Percentiles rank a stretch among this genome's conserved stretches.
Evolutionary conservation across 2,113 vertebrate genomes (phyloP).

Genomic region (Sinocyclocheilus grahami): DNA sequence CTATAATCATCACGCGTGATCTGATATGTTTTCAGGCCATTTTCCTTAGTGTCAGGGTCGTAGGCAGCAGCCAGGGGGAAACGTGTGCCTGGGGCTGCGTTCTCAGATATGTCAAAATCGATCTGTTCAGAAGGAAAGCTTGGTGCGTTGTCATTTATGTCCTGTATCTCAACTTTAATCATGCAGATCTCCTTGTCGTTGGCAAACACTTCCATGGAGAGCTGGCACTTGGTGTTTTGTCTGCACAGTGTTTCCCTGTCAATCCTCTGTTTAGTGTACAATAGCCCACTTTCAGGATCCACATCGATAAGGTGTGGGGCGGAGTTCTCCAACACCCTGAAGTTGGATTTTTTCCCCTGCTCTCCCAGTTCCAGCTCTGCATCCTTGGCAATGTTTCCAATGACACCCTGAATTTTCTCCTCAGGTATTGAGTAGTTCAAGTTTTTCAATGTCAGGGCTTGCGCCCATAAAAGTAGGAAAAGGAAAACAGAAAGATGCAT

Average conservation of each 20-base stretch:
- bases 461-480: constrained; percentile 92
- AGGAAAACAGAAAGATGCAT: constrained; percentile 96
- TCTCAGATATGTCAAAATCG: constrained; percentile 98
- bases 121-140: constrained; percentile 93
- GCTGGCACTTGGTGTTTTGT: constrained; percentile 92
- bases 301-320: constrained; percentile 94
- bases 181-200: constrained; percentile 98
- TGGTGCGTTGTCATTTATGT: constrained; percentile 96
- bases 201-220: constrained; percentile 97
- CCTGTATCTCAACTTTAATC: constrained; percentile 98
- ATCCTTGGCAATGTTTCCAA: constrained; percentile 98
- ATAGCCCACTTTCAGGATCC: constrained; percentile 92
- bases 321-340: constrained; percentile 96
- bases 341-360: constrained; percentile 86
- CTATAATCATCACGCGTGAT: constrained; percentile 95
- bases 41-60: constrained; percentile 92
- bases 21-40: constrained; percentile 93
- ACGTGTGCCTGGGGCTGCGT: constrained; percentile 93
- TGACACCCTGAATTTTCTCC: constrained; percentile 93
- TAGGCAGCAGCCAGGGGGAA: constrained; percentile 95
- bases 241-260: constrained; percentile 95
- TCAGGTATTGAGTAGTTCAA: constrained; percentile 97
- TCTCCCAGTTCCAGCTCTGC: constrained; percentile 86
- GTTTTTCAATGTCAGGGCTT: constrained; percentile 94
- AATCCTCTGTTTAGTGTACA: constrained; percentile 95